Evolutionary conservation across 1,140 invertebrate genomes (phyloP).

Genomic region (Globodera ellingtonae): DNA sequence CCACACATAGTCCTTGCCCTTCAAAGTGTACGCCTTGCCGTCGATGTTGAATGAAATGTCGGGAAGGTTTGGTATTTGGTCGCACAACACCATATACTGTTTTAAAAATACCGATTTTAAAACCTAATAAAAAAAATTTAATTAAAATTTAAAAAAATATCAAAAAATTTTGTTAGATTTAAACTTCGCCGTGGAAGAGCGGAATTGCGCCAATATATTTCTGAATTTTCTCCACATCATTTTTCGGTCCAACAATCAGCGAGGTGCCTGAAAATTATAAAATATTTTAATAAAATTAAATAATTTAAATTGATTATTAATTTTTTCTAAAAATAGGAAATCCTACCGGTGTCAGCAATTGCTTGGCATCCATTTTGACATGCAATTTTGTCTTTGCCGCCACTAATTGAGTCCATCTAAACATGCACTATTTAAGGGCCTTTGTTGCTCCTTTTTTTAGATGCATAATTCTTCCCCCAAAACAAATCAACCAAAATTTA

Average conservation of each 20-base stretch:
- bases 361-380: constrained; percentile 67
- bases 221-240: constrained; percentile 83
- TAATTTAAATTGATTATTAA: background rate
- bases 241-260: constrained; percentile 87
- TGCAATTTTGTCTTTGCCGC: constrained; percentile 41
- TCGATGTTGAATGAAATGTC: constrained; percentile 78
- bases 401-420: constrained; percentile 14
- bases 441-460: no score
- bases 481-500: no score
- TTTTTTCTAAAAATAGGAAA: no score
- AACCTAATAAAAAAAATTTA: no score
- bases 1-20: constrained; percentile 60
- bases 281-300: background rate
- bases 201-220: constrained; percentile 71
- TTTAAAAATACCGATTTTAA: constrained; percentile 41
- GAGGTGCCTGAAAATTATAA: constrained; percentile 73
- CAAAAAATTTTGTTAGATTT: background rate
- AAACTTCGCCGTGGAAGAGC: constrained; percentile 56
- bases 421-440: no score
- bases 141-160: no score
- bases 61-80: constrained; percentile 77
- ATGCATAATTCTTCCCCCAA: no score
- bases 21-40: constrained; percentile 76
- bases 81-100: constrained; percentile 68
- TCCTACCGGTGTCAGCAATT: constrained; percentile 89